These are phyloP conservation scores for Brachyhypopomus occidentalis DNA, from an alignment of 2,113 vertebrate genomes.

Conservation along the genomic window DNA sequence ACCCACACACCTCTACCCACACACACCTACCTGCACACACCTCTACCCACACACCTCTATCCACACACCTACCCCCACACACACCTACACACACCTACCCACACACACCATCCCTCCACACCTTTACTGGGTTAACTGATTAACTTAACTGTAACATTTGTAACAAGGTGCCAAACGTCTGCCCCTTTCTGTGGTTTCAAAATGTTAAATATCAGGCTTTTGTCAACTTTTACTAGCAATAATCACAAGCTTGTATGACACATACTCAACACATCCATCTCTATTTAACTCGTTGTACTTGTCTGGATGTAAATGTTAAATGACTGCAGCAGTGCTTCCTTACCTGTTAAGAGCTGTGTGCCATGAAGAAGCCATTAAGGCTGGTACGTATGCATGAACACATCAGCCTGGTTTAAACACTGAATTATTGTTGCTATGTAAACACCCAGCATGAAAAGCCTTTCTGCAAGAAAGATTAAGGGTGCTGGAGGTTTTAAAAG, in stretches of 20 bases:
- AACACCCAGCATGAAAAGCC: conserved; percentile 22
- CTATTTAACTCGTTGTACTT: background rate
- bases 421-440: conserved; percentile 8
- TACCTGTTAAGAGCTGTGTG: conserved; percentile 9
- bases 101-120: background rate
- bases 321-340: background rate
- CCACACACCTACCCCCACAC: background rate
- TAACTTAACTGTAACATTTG: background rate
- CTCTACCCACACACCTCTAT: background rate
- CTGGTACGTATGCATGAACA: conserved; percentile 5
- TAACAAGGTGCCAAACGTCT: conserved; percentile 63
- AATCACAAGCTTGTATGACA: conserved; percentile 12
- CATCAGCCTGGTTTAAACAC: conserved; percentile 16
- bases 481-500: background rate
- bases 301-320: conserved; percentile 20
- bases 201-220: background rate
- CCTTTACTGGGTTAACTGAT: no score
- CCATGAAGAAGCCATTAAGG: conserved; percentile 19
- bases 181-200: conserved; percentile 6
- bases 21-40: background rate
- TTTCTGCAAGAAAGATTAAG: background rate
- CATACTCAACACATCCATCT: conserved; percentile 1
- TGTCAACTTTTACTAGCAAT: background rate
- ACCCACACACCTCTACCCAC: background rate
- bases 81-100: background rate